These are phyloP conservation scores for Chloropsis hardwickii DNA, from an alignment of 2,113 vertebrate species.

Conservation along the genomic window DNA sequence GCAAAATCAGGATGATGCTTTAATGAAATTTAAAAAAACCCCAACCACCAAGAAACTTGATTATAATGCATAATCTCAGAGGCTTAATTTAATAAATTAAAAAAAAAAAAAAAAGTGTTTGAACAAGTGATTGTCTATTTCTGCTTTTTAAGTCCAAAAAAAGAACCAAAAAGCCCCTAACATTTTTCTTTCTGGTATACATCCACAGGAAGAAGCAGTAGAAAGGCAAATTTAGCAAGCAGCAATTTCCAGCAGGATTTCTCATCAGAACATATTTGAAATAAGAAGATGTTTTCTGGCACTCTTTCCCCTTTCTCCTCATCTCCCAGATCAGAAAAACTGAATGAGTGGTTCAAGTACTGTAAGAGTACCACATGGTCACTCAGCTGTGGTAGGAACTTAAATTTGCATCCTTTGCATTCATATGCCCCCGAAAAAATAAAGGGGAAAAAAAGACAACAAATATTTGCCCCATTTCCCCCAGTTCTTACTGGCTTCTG, in stretches of 20 bases:
- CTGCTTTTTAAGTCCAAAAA: background rate
- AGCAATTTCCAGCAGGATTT: background rate
- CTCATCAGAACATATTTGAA: background rate
- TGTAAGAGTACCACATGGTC: background rate
- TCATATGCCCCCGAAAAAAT: background rate
- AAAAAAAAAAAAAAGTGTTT: background rate
- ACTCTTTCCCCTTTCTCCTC: background rate
- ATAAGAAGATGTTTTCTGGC: background rate
- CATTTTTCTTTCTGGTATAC: background rate
- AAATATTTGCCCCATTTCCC: background rate
- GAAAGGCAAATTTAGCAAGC: background rate
- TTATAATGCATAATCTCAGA: background rate
- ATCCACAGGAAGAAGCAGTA: background rate
- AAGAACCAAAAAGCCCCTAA: accelerated
- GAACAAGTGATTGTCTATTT: background rate
- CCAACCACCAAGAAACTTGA: background rate
- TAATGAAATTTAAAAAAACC: background rate
- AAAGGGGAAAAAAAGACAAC: background rate
- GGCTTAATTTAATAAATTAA: background rate
- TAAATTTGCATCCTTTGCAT: background rate
- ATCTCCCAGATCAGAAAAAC: background rate
- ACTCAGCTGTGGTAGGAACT: background rate
- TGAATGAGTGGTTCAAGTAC: background rate
- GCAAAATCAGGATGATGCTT: background rate
- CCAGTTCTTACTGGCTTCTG: background rate